A percentile compares a stretch with the other conserved stretches of the same genome.
Evolutionary conservation across 2,888 invertebrate species (phyloP).

Genomic region (Rotaria socialis): DNA sequence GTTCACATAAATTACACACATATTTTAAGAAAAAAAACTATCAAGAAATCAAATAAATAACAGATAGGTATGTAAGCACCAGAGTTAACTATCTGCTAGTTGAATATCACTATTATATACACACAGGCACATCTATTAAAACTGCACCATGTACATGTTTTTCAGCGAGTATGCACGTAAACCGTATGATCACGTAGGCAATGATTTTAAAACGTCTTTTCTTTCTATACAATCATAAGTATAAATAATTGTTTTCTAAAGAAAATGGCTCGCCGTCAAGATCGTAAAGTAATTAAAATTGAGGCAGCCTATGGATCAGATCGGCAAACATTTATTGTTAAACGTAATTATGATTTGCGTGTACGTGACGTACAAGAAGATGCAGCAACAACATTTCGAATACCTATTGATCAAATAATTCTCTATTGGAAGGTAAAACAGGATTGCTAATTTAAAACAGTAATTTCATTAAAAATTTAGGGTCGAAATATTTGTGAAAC

Average conservation of each 20-base stretch:
- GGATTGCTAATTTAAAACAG: background rate
- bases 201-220: background rate
- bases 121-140: too few relatives aligned
- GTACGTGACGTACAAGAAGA: constrained; percentile 45
- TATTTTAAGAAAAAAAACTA: background rate
- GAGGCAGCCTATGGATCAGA: constrained; percentile 46
- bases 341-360: constrained; percentile 39
- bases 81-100: too few relatives aligned
- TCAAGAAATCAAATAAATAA: background rate
- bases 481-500: constrained; percentile 44
- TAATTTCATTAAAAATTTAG: background rate
- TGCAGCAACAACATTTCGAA: constrained; percentile 37
- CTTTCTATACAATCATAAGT: background rate
- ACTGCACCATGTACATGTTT: background rate
- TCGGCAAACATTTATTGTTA: constrained; percentile 41
- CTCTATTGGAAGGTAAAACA: constrained; percentile 25
- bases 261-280: constrained; percentile 47
- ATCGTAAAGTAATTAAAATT: constrained; percentile 45
- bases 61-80: background rate
- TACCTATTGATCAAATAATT: constrained; percentile 43
- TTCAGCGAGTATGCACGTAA: background rate
- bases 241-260: constrained; percentile 19
- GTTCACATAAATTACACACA: background rate
- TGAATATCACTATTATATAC: too few relatives aligned
- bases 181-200: background rate